Conservation (phyloP, 2,113 vertebrate species). For the Platysteira castanea region DNA sequence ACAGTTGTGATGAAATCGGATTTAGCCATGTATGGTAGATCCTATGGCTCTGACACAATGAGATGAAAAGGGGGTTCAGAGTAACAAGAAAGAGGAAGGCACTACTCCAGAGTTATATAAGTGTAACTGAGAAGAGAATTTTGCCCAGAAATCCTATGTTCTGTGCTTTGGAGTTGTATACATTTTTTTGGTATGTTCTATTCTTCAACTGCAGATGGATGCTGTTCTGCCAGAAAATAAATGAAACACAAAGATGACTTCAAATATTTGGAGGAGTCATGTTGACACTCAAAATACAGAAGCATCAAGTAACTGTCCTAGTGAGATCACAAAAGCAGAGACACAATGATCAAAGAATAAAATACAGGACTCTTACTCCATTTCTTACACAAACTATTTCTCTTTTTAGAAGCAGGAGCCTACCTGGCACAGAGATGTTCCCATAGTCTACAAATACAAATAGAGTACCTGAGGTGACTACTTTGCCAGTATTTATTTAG, state of each 20-base stretch:
- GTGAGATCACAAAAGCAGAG: neutral
- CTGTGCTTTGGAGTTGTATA: neutral
- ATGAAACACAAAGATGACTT: neutral
- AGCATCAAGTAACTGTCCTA: neutral
- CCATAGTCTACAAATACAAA: neutral
- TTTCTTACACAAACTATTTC: neutral
- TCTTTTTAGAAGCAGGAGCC: neutral
- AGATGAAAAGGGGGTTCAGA: neutral
- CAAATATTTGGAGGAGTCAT: neutral
- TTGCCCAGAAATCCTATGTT: neutral
- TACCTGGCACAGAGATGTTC: neutral
- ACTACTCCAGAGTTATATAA: neutral
- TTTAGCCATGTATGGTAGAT: neutral
- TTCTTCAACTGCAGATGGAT: conserved; percentile 15
- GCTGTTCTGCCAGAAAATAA: neutral
- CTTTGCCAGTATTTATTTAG: neutral
- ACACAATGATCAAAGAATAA: neutral
- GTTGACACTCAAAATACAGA: conserved; percentile 1
- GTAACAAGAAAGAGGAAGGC: neutral
- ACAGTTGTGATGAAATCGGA: conserved; percentile 9
- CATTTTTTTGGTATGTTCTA: neutral
- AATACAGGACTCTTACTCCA: neutral
- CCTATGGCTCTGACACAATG: neutral
- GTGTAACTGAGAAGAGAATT: neutral
- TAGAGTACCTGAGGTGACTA: neutral